phyloP scores from a whole-genome alignment of 2,888 invertebrate genomes.

The Antheraea yamamai region DNA sequence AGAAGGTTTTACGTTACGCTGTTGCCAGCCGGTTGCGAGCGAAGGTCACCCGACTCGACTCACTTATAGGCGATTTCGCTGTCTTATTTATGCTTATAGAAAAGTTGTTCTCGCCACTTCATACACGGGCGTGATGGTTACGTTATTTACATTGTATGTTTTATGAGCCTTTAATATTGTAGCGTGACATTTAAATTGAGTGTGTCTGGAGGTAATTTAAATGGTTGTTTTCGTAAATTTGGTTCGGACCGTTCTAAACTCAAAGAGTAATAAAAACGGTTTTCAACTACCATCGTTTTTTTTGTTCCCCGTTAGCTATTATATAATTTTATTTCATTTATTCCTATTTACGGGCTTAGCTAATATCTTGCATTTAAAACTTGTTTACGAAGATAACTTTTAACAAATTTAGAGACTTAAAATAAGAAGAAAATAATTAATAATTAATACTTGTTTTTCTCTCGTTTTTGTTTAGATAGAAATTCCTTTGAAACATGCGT shows the following conservation, averaged over 20 bases:
- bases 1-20: constrained; percentile 61
- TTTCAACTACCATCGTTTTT: background rate
- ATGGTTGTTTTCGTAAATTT: constrained; percentile 7
- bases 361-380: background rate
- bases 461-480: background rate
- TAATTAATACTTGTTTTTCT: background rate
- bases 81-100: constrained; percentile 28
- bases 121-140: background rate
- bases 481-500: background rate
- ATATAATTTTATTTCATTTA: background rate
- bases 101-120: constrained; percentile 5
- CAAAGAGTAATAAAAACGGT: constrained; percentile 4
- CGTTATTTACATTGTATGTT: constrained; percentile 8
- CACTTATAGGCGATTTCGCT: constrained; percentile 39
- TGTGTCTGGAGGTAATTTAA: constrained; percentile 12
- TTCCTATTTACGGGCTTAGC: background rate
- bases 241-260: constrained; percentile 9
- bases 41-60: constrained; percentile 68
- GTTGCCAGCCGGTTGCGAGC: constrained; percentile 71
- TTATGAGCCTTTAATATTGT: constrained; percentile 13
- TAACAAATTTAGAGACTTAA: background rate
- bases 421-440: background rate
- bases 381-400: background rate
- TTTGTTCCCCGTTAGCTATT: background rate
- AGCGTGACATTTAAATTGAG: constrained; percentile 12